Evolutionary conservation across 2,888 invertebrate species (phyloP).

Genomic region (Synergus laeviventris): DNA sequence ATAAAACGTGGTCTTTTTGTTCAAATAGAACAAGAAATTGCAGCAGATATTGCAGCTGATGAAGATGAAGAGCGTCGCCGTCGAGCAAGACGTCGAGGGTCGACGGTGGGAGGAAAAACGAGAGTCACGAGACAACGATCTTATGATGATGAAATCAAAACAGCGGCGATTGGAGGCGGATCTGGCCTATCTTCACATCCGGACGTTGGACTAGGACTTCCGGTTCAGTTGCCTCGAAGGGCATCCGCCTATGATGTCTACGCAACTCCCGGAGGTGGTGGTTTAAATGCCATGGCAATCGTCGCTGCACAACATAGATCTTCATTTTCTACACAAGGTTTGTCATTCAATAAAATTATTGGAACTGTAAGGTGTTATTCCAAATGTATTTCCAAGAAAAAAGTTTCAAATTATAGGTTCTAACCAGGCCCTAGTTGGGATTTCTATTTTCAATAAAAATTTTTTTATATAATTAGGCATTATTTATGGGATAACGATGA

Average conservation of each 20-base stretch:
- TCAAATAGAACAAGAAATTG: conserved; percentile 55
- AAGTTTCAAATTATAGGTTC: too few relatives aligned
- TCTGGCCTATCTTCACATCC: conserved; percentile 59
- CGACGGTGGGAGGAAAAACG: conserved; percentile 78
- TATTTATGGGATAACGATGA: too few relatives aligned
- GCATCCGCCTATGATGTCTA: conserved; percentile 92
- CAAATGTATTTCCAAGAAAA: too few relatives aligned
- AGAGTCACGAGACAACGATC: conserved; percentile 86
- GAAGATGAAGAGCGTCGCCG: conserved; percentile 75
- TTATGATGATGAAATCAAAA: conserved; percentile 87
- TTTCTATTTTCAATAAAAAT: too few relatives aligned
- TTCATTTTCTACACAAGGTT: conserved; percentile 71
- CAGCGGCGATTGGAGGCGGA: conserved; percentile 65
- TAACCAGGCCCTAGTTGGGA: too few relatives aligned
- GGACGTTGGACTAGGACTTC: conserved; percentile 82
- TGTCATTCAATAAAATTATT: neutral
- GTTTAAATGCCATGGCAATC: conserved; percentile 73
- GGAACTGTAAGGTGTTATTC: too few relatives aligned
- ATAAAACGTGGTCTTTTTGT: neutral
- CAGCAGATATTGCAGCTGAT: conserved; percentile 75
- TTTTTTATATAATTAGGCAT: too few relatives aligned
- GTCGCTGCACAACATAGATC: conserved; percentile 70
- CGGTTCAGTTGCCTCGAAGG: conserved; percentile 86
- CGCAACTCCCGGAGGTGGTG: conserved; percentile 79
- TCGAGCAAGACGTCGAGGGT: conserved; percentile 63